Percentiles rank a stretch among this genome's conserved stretches.
These are phyloP conservation scores for Scaptomyza parva DNA, from an alignment of 2,888 invertebrate species.

Conservation along the genomic window DNA sequence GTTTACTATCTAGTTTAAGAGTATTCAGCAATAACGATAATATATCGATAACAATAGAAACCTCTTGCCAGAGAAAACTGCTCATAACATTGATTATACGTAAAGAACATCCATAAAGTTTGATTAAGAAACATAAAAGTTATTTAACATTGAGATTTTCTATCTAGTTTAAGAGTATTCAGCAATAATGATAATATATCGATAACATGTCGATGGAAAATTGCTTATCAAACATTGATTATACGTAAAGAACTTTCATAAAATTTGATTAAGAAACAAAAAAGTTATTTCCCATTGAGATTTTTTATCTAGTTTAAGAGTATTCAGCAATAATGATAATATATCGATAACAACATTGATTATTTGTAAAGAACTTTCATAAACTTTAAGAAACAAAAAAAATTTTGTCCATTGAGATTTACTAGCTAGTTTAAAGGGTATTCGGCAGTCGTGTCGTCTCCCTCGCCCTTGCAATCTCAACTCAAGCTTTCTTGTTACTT, in stretches of 20 bases:
- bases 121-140: no score
- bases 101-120: background rate
- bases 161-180: background rate
- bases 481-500: background rate
- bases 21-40: background rate
- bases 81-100: background rate
- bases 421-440: background rate
- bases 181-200: no score
- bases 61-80: background rate
- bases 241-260: background rate
- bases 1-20: background rate
- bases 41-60: background rate
- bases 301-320: no score
- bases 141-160: no score
- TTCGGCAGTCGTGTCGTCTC: background rate
- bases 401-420: no score
- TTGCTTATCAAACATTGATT: background rate
- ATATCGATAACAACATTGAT: background rate
- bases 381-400: no score
- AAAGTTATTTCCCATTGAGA: no score
- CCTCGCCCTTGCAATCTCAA: background rate
- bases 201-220: background rate
- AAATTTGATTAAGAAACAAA: no score
- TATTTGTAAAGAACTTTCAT: background rate
- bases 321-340: background rate